Evolutionary conservation across 2,888 invertebrate genomes (phyloP).

Genomic region (Tribolium freemani): DNA sequence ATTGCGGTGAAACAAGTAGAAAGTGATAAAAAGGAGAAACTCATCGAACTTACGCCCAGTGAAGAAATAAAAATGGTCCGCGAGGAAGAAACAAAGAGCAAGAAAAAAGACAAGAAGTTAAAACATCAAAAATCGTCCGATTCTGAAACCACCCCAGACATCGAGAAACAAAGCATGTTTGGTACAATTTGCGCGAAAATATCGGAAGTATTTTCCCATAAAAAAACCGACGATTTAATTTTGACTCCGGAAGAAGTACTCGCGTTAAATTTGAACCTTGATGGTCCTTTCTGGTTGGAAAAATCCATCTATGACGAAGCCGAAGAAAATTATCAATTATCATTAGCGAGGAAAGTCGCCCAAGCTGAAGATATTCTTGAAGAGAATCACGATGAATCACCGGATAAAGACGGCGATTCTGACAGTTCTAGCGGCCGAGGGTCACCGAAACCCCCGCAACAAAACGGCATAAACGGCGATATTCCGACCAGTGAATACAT

Average conservation of each 20-base stretch:
- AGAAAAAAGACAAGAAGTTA: slow-evolving; percentile 47
- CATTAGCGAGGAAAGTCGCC: slow-evolving; percentile 69
- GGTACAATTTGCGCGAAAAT: slow-evolving; percentile 58
- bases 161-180: slow-evolving; percentile 57
- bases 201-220: slow-evolving; percentile 56
- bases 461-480: slow-evolving; percentile 15
- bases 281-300: slow-evolving; percentile 74
- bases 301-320: slow-evolving; percentile 77
- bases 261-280: slow-evolving; percentile 61
- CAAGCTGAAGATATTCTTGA: slow-evolving; percentile 46
- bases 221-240: slow-evolving; percentile 60
- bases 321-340: slow-evolving; percentile 73
- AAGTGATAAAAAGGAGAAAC: slow-evolving; percentile 11
- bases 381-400: slow-evolving; percentile 57
- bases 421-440: slow-evolving; percentile 73
- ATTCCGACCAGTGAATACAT: slow-evolving; percentile 61
- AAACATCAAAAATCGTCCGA: slow-evolving; percentile 44
- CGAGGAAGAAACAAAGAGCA: slow-evolving; percentile 35
- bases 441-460: slow-evolving; percentile 53
- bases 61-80: slow-evolving; percentile 37
- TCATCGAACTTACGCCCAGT: slow-evolving; percentile 31
- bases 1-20: slow-evolving; percentile 12
- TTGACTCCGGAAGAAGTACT: slow-evolving; percentile 54
- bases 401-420: slow-evolving; percentile 74
- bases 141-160: slow-evolving; percentile 13